Percentiles rank a stretch among this genome's conserved stretches.
Evolutionary conservation across 2,888 invertebrate species (phyloP).

Genomic region (Neoitamus cyanurus): DNA sequence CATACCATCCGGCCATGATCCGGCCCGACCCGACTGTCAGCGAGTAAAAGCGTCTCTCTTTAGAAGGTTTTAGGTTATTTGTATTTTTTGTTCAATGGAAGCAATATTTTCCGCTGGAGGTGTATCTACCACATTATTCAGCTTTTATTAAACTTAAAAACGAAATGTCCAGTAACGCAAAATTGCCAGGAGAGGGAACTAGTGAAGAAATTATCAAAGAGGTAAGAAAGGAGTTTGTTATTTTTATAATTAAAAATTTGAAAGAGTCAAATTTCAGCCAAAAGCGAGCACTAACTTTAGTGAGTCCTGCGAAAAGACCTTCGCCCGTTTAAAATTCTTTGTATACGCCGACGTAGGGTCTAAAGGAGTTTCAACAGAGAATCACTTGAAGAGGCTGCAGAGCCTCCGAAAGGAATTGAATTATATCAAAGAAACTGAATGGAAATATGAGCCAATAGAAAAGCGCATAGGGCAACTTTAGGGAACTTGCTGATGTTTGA

Average conservation of each 20-base stretch:
- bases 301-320: conserved; percentile 56
- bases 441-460: conserved; percentile 81
- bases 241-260: no score
- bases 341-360: conserved; percentile 59
- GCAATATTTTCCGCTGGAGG: not conserved
- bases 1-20: no score
- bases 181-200: not conserved
- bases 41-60: no score
- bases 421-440: conserved; percentile 81
- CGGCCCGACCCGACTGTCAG: no score
- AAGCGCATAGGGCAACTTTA: conserved; percentile 72
- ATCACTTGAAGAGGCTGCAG: conserved; percentile 78
- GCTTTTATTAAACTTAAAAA: not conserved
- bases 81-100: not conserved
- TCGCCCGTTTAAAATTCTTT: conserved; percentile 58
- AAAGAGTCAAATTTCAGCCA: conserved; percentile 6
- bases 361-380: conserved; percentile 72
- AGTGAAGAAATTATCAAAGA: conserved; percentile 2
- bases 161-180: not conserved
- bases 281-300: conserved; percentile 10
- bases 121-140: not conserved
- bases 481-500: not conserved
- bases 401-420: conserved; percentile 79
- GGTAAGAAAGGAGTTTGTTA: no score
- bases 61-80: no score